Evolutionary conservation across 2,797 vertebrate genomes (phyloP).

Genomic region (Threskiornis aethiopicus): DNA sequence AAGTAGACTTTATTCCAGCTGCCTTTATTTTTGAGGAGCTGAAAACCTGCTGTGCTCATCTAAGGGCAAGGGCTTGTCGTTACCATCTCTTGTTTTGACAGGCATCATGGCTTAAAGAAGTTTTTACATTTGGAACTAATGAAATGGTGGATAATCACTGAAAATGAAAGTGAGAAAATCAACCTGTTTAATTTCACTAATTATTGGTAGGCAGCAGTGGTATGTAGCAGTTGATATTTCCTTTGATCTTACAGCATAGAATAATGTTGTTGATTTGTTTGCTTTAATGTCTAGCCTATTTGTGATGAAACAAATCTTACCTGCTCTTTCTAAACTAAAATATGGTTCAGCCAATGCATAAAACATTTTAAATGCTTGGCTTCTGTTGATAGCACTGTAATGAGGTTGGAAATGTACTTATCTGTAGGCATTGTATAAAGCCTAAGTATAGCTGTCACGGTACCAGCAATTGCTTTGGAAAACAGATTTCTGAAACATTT

Average conservation of each 20-base stretch:
- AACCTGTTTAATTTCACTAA: neutral
- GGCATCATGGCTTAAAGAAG: neutral
- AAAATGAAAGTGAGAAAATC: neutral
- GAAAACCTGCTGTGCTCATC: neutral
- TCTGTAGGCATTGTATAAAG: conserved; percentile 10
- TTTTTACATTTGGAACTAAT: neutral
- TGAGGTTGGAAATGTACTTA: conserved; percentile 36
- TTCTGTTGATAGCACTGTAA: conserved; percentile 30
- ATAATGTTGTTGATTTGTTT: conserved; percentile 37
- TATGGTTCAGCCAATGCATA: neutral
- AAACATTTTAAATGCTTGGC: conserved; percentile 43
- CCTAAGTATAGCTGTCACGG: neutral
- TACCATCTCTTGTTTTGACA: neutral
- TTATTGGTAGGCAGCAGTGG: neutral
- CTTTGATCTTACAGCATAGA: conserved; percentile 4
- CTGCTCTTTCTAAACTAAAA: conserved; percentile 39
- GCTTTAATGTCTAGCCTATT: conserved; percentile 43
- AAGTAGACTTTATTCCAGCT: neutral
- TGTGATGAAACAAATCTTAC: conserved; percentile 41
- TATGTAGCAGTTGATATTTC: neutral
- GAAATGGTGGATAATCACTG: neutral
- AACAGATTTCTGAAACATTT: conserved; percentile 38
- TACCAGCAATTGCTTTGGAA: conserved; percentile 17
- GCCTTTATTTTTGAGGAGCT: conserved; percentile 4
- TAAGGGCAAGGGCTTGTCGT: neutral